phyloP scores from a whole-genome alignment of 2,888 invertebrate genomes.

The Erebia epiphron region DNA sequence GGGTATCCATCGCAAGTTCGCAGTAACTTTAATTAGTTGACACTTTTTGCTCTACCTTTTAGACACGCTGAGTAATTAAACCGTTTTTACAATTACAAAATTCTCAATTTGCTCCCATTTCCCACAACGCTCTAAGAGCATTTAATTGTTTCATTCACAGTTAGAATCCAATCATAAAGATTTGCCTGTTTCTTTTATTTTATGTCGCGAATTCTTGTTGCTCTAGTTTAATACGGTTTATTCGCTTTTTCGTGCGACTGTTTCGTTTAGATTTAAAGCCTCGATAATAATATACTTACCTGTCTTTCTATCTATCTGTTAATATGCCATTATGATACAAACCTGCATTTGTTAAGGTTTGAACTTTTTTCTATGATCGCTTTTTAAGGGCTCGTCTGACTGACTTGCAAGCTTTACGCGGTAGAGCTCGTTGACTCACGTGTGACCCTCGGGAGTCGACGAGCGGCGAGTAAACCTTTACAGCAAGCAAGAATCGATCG shows the following conservation, averaged over 20 bases:
- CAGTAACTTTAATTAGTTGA: conserved; percentile 20
- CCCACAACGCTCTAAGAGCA: neutral
- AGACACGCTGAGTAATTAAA: conserved; percentile 15
- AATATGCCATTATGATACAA: too few species aligned
- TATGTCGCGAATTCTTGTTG: neutral
- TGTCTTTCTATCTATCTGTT: neutral
- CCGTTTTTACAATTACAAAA: conserved; percentile 10
- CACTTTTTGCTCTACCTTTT: conserved; percentile 5
- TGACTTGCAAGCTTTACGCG: too few species aligned
- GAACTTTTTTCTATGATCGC: too few species aligned
- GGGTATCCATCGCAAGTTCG: neutral
- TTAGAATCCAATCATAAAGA: conserved; percentile 20
- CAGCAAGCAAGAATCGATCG: too few species aligned
- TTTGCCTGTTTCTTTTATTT: conserved; percentile 15
- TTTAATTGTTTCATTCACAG: conserved; percentile 20
- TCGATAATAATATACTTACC: conserved; percentile 6
- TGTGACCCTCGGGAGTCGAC: too few species aligned
- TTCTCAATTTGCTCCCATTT: conserved; percentile 6
- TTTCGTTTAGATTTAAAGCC: conserved; percentile 12
- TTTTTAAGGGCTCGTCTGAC: too few species aligned
- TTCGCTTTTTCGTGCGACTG: neutral
- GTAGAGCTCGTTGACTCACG: too few species aligned
- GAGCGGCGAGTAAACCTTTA: too few species aligned
- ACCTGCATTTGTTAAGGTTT: too few species aligned
- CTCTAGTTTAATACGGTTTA: neutral